phyloP scores from a whole-genome alignment of 1,140 invertebrate species.

The Berghia stephanieae region DNA sequence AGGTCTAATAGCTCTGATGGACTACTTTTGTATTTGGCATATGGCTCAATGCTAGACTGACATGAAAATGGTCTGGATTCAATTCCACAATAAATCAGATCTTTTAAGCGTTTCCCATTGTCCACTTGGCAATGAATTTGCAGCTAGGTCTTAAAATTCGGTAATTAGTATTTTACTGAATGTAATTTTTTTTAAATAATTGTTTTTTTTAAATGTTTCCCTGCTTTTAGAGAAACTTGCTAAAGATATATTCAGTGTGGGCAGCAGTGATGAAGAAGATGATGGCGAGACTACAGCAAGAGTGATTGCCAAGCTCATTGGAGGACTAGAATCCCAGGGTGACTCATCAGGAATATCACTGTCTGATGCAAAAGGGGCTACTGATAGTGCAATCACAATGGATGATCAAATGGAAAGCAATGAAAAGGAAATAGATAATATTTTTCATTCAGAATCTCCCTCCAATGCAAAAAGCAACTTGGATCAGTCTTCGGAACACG shows the following conservation, averaged over 20 bases:
- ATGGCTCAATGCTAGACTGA: too few relatives aligned
- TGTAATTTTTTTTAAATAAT: neutral
- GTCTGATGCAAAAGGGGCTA: neutral
- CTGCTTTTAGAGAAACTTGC: neutral
- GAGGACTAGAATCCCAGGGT: neutral
- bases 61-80: neutral
- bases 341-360: neutral
- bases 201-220: neutral
- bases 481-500: neutral
- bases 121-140: neutral
- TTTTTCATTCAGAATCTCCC: neutral
- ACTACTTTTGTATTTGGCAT: too few relatives aligned
- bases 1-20: too few relatives aligned
- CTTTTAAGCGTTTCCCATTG: neutral
- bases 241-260: neutral
- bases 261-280: constrained; percentile 20
- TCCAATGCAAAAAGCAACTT: neutral
- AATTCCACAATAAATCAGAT: neutral
- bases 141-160: neutral
- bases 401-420: neutral
- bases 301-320: neutral
- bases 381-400: neutral
- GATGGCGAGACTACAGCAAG: neutral
- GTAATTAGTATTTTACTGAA: neutral
- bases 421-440: too few relatives aligned